Conservation (phyloP, 2,797 vertebrate genomes). For the Clarias fuscus region DNA sequence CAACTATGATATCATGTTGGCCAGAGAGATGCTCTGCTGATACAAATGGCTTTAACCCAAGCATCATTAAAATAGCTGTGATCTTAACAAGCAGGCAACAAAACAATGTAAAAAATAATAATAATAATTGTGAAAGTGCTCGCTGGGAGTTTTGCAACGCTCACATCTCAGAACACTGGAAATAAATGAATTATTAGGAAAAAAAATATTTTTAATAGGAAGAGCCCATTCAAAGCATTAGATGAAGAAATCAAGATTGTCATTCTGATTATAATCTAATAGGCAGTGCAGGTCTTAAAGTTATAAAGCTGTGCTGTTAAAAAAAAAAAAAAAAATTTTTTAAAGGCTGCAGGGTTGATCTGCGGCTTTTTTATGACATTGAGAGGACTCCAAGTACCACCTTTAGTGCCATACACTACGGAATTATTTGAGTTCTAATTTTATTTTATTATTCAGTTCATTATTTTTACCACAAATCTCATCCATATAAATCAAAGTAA, state of each 20-base stretch:
- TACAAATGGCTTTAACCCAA: constrained; percentile 38
- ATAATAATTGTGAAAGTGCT: constrained; percentile 9
- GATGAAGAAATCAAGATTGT: neutral
- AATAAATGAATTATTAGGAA: constrained; percentile 5
- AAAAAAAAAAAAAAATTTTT: constrained; percentile 1
- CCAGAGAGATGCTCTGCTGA: constrained; percentile 28
- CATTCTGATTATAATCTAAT: constrained; percentile 5
- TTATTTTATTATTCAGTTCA: too few relatives aligned
- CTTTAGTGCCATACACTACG: neutral
- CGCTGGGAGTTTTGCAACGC: neutral
- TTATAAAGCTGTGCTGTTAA: neutral
- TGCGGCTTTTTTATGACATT: neutral
- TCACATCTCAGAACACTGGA: constrained; percentile 3
- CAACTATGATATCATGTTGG: constrained; percentile 50
- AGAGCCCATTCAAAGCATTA: neutral
- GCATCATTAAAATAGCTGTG: constrained; percentile 43
- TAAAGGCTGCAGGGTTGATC: neutral
- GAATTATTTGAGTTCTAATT: neutral
- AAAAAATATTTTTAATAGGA: neutral
- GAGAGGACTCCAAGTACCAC: neutral
- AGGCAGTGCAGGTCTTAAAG: neutral
- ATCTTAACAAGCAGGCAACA: constrained; percentile 45
- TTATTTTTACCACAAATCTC: too few relatives aligned
- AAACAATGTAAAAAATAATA: constrained; percentile 42
- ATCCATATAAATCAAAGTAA: neutral